phyloP scores from a whole-genome alignment of 2,797 vertebrate genomes.

The Coilia nasus region DNA sequence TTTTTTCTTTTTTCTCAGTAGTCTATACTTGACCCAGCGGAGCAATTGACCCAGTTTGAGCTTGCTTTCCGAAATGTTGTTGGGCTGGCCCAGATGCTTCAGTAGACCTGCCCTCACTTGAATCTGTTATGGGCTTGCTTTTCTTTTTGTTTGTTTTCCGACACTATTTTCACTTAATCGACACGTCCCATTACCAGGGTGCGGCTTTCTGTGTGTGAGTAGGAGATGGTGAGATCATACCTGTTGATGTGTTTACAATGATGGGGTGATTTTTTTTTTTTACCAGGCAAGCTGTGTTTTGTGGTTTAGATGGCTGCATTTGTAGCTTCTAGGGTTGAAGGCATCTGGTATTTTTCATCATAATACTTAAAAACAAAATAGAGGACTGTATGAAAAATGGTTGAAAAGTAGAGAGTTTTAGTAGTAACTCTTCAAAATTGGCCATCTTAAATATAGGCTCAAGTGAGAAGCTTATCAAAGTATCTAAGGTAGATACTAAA shows the following conservation, averaged over 20 bases:
- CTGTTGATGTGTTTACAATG: neutral
- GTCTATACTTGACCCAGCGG: slow-evolving; percentile 16
- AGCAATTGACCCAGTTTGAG: slow-evolving; percentile 50
- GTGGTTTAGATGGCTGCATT: too few species aligned
- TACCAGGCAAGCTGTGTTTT: neutral
- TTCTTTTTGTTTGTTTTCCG: neutral
- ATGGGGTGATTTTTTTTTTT: neutral
- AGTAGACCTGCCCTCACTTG: slow-evolving; percentile 4
- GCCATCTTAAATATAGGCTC: too few species aligned
- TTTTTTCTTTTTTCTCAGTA: neutral
- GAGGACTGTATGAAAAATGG: too few species aligned
- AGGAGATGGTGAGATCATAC: neutral
- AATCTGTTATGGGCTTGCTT: neutral
- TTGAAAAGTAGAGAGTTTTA: too few species aligned
- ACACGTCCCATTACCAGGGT: too few species aligned
- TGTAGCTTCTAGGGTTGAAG: too few species aligned
- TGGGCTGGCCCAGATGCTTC: slow-evolving; percentile 43
- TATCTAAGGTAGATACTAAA: neutral
- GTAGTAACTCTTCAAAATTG: too few species aligned
- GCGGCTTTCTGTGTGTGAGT: neutral
- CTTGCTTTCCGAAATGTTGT: slow-evolving; percentile 22
- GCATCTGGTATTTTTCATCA: too few species aligned
- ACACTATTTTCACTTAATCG: neutral
- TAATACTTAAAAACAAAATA: too few species aligned
- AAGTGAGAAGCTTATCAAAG: neutral